These are phyloP conservation scores for Eilema depressum DNA, from an alignment of 2,888 invertebrate species.

Conservation along the genomic window DNA sequence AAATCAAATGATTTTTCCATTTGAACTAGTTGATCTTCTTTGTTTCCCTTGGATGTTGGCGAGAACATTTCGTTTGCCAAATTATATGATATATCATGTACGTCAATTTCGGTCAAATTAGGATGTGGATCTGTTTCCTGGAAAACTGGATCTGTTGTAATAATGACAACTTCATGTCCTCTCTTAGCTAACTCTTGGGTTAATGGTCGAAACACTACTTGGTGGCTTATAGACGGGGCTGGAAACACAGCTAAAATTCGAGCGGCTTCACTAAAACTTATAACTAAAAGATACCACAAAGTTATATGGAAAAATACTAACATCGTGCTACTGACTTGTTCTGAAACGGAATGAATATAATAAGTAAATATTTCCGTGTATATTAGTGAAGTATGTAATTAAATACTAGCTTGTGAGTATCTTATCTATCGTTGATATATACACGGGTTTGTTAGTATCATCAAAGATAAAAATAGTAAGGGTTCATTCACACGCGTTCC, in stretches of 20 bases:
- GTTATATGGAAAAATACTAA: neutral
- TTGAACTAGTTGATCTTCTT: constrained; percentile 36
- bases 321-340: constrained; percentile 17
- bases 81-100: constrained; percentile 62
- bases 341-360: neutral
- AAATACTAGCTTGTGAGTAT: neutral
- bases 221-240: constrained; percentile 77
- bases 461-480: too few species aligned
- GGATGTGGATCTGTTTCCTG: constrained; percentile 51
- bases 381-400: neutral
- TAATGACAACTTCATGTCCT: constrained; percentile 77
- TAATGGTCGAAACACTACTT: constrained; percentile 71
- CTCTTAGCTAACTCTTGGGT: constrained; percentile 71
- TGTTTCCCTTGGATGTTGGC: constrained; percentile 24
- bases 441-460: too few species aligned
- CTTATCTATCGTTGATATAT: too few species aligned
- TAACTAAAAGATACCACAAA: constrained; percentile 13
- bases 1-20: constrained; percentile 21
- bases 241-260: constrained; percentile 62
- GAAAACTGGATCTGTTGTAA: constrained; percentile 74
- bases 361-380: neutral
- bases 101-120: constrained; percentile 75
- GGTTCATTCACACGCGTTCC: too few species aligned
- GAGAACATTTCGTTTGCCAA: constrained; percentile 35
- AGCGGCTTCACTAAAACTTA: constrained; percentile 35